A percentile compares a stretch with the other conserved stretches of the same genome.
Conservation (phyloP, 2,113 vertebrate species). For the Tinamus guttatus region DNA sequence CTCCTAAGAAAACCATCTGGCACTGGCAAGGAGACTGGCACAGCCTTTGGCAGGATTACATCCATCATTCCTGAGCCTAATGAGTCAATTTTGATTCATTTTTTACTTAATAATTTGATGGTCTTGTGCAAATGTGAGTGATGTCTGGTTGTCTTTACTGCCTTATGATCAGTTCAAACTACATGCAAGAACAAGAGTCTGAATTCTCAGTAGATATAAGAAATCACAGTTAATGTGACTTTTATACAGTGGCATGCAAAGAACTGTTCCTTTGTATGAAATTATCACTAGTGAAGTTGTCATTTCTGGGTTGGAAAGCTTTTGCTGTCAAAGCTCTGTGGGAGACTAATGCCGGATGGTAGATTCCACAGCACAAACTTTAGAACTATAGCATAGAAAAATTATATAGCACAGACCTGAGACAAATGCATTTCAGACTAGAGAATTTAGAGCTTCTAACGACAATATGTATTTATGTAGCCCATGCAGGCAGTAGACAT, state of each 20-base stretch:
- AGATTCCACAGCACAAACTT: background rate
- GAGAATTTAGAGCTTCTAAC: background rate
- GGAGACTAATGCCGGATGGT: background rate
- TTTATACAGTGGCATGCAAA: background rate
- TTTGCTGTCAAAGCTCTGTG: background rate
- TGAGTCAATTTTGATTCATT: background rate
- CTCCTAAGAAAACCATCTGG: conserved; percentile 38
- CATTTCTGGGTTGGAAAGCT: background rate
- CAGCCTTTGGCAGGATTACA: background rate
- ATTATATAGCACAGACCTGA: background rate
- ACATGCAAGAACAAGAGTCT: background rate
- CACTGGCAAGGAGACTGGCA: background rate
- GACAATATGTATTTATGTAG: background rate
- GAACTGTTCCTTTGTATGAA: background rate
- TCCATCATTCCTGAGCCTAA: background rate
- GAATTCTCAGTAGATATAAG: background rate
- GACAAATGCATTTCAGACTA: fast-evolving
- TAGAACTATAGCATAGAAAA: background rate
- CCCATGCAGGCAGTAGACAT: background rate
- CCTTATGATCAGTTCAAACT: background rate
- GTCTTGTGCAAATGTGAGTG: background rate
- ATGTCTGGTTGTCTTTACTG: background rate
- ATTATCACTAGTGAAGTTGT: background rate
- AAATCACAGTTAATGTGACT: background rate
- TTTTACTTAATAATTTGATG: background rate